phyloP scores from a whole-genome alignment of 2,113 vertebrate genomes.

The Syrmaticus mikado region DNA sequence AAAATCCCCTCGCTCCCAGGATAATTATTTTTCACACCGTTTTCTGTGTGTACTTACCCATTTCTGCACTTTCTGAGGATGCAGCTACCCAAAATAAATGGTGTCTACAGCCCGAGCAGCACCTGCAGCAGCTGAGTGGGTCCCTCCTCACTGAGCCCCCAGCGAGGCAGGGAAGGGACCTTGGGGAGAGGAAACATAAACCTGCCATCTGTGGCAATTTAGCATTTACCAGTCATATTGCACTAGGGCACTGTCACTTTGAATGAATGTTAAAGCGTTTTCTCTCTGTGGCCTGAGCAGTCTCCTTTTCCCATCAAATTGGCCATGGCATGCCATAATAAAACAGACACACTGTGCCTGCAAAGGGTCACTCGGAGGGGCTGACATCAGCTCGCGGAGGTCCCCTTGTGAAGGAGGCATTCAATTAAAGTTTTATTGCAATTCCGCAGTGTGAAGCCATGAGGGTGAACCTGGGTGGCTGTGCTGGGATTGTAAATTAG shows the following conservation, averaged over 20 bases:
- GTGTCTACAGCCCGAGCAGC: not conserved
- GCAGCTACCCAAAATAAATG: not conserved
- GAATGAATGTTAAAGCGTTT: not conserved
- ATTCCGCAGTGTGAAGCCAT: not conserved
- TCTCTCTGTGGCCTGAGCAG: not conserved
- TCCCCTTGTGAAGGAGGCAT: not conserved
- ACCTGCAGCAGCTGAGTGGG: not conserved
- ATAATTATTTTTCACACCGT: not conserved
- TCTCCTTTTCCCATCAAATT: not conserved
- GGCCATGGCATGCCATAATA: not conserved
- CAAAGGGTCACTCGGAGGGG: not conserved
- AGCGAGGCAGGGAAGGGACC: not conserved
- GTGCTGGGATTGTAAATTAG: not conserved
- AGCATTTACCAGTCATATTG: constrained; percentile 11
- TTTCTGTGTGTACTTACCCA: not conserved
- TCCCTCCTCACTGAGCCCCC: not conserved
- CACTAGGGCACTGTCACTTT: not conserved
- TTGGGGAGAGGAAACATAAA: not conserved
- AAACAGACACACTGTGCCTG: not conserved
- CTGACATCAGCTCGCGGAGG: not conserved
- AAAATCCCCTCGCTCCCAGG: not conserved
- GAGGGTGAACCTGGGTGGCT: not conserved
- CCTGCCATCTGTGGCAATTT: constrained; percentile 40
- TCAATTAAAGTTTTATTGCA: not conserved
- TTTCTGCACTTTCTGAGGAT: not conserved